A percentile compares a stretch with the other conserved stretches of the same genome.
phyloP scores from a whole-genome alignment of 2,797 vertebrate genomes.

The Chelmon rostratus region DNA sequence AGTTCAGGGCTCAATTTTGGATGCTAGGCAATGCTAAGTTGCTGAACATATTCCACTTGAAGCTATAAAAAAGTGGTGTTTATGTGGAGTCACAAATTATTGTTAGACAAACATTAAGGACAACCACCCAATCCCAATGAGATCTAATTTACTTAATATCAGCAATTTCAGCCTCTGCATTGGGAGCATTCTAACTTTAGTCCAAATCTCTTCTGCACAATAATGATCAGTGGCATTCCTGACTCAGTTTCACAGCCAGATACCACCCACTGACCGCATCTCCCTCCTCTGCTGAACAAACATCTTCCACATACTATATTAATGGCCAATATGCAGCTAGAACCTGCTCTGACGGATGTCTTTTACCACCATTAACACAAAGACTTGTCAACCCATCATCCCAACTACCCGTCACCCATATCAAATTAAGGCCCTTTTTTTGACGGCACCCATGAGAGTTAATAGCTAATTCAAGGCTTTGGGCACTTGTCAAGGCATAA shows the following conservation, averaged over 20 bases:
- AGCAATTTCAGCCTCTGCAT: neutral
- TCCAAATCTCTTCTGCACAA: slow-evolving; percentile 17
- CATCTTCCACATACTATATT: slow-evolving; percentile 50
- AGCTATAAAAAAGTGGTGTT: neutral
- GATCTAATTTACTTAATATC: neutral
- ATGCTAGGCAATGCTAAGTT: neutral
- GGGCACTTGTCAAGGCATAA: slow-evolving; percentile 51
- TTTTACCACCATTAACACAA: slow-evolving; percentile 47
- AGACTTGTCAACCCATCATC: slow-evolving; percentile 43
- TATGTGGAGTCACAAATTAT: too few relatives aligned
- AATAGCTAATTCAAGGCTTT: slow-evolving; percentile 58
- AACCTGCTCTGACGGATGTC: neutral
- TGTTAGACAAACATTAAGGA: neutral
- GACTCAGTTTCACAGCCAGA: slow-evolving; percentile 71
- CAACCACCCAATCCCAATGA: neutral
- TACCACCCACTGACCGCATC: slow-evolving; percentile 53
- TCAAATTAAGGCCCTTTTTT: slow-evolving; percentile 33
- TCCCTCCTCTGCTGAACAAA: slow-evolving; percentile 51
- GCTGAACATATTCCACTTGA: neutral
- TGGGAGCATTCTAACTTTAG: slow-evolving; percentile 14
- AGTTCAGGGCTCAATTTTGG: neutral
- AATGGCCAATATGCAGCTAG: slow-evolving; percentile 15
- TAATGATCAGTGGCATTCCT: slow-evolving; percentile 33
- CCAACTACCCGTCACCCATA: slow-evolving; percentile 29
- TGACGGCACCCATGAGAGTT: slow-evolving; percentile 55